A percentile compares a stretch with the other conserved stretches of the same genome.
Evolutionary conservation across 2,797 vertebrate genomes (phyloP).

Genomic region (Hydrolagus colliei): DNA sequence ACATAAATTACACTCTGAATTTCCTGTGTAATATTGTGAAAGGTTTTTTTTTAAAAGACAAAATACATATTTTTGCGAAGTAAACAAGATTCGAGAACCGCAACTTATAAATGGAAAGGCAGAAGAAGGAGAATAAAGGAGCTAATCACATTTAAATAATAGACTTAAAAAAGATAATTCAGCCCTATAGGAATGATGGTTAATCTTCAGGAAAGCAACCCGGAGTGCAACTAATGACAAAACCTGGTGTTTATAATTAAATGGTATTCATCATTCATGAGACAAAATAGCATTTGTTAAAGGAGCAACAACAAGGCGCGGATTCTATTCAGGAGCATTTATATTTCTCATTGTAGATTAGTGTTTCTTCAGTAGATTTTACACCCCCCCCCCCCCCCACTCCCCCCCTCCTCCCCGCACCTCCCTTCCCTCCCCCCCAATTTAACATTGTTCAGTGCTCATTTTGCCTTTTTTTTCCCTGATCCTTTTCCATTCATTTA

Average conservation of each 20-base stretch:
- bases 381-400: too few species aligned
- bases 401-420: too few species aligned
- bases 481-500: background rate
- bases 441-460: background rate
- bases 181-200: constrained; percentile 59
- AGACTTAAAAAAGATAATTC: constrained; percentile 70
- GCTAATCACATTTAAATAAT: constrained; percentile 76
- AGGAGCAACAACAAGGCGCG: too few species aligned
- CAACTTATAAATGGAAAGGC: constrained; percentile 64
- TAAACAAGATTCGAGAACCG: constrained; percentile 67
- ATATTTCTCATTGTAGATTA: background rate
- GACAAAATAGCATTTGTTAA: constrained; percentile 19
- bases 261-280: constrained; percentile 54
- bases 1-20: constrained; percentile 81
- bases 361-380: background rate
- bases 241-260: constrained; percentile 64
- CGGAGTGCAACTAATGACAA: constrained; percentile 56
- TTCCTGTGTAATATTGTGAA: constrained; percentile 34
- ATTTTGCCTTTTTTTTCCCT: background rate
- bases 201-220: constrained; percentile 61
- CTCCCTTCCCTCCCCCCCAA: background rate
- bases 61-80: constrained; percentile 58
- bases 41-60: constrained; percentile 50
- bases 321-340: background rate
- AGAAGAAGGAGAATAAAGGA: constrained; percentile 61